Percentiles rank a stretch among this genome's conserved stretches.
These are phyloP conservation scores for Felis catus DNA, from an alignment of 2,113 vertebrate genomes.

Conservation along the genomic window F.catus_Fca126_mat1.0 CM031419.1:6511501-6512000, in stretches of 20 bases:
- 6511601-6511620: rapidly evolving
- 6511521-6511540: neutral
- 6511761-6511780: neutral
- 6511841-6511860: rapidly evolving
- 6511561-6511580: neutral
- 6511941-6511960: rapidly evolving
- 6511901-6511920: neutral
- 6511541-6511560: neutral
- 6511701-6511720: neutral
- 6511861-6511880: neutral
- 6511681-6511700: rapidly evolving
- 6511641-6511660: rapidly evolving
- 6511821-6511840: neutral
- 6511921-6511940: rapidly evolving
- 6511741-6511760: neutral
- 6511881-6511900: neutral
- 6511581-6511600: neutral
- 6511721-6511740: neutral
- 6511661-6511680: neutral
- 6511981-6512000: neutral
- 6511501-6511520: neutral
- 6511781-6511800: neutral
- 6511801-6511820: neutral
- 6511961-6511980: neutral
- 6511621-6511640: neutral